These are phyloP conservation scores for Amblyraja radiata DNA, from an alignment of 2,797 vertebrate species.

Conservation along the genomic window DNA sequence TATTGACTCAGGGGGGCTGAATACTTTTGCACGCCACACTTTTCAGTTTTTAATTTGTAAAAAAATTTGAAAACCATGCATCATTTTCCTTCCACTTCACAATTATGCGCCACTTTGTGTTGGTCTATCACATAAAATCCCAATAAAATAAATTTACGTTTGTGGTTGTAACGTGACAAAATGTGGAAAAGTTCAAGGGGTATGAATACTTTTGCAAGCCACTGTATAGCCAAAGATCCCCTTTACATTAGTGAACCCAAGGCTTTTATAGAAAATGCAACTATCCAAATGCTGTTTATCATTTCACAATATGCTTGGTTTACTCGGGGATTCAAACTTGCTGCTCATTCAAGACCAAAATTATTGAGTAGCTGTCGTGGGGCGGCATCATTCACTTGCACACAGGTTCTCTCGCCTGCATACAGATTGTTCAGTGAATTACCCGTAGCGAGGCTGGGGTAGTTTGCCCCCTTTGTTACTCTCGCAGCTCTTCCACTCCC, in stretches of 20 bases:
- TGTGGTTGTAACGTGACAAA: too few relatives aligned
- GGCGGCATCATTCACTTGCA: background rate
- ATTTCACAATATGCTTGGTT: too few relatives aligned
- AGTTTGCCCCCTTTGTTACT: background rate
- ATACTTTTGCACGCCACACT: too few relatives aligned
- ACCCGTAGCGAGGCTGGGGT: background rate
- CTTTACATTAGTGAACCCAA: background rate
- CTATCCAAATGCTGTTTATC: background rate
- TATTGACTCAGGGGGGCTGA: too few relatives aligned
- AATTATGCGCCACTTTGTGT: too few relatives aligned
- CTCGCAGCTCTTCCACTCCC: background rate
- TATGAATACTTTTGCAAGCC: too few relatives aligned
- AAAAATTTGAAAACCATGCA: too few relatives aligned
- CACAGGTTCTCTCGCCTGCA: background rate
- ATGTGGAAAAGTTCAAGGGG: too few relatives aligned
- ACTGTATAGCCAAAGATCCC: background rate
- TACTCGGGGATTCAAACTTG: background rate
- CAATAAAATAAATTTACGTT: too few relatives aligned
- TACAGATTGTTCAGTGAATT: background rate
- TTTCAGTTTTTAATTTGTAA: too few relatives aligned
- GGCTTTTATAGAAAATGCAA: background rate
- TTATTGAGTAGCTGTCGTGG: background rate
- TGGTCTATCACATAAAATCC: too few relatives aligned
- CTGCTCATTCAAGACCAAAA: background rate
- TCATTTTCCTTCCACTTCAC: too few relatives aligned